Percentiles rank a stretch among this genome's conserved stretches.
Evolutionary conservation across 2,888 invertebrate genomes (phyloP).

Genomic region (Drosophila lacicola): DNA sequence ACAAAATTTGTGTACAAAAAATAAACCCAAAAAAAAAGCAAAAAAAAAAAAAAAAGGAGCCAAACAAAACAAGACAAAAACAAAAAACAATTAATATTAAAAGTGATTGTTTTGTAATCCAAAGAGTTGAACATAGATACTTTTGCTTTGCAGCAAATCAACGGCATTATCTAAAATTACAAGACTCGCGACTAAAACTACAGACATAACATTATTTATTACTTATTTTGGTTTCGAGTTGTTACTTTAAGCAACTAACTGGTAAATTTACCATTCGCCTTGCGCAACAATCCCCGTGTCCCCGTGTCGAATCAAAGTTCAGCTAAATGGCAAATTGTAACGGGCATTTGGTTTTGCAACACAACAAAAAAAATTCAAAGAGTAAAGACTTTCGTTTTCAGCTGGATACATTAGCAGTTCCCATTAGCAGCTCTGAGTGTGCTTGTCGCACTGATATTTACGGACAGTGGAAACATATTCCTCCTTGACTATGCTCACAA

Average conservation of each 20-base stretch:
- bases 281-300: slow-evolving; percentile 6
- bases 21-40: not conserved
- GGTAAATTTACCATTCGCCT: slow-evolving; percentile 16
- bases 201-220: slow-evolving; percentile 7
- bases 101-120: not conserved
- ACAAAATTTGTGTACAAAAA: not conserved
- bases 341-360: slow-evolving; percentile 9
- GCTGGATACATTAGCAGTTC: slow-evolving; percentile 32
- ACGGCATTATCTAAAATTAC: slow-evolving; percentile 1
- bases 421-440: slow-evolving; percentile 21
- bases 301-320: slow-evolving; percentile 19
- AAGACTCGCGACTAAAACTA: slow-evolving; percentile 1
- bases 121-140: slow-evolving; percentile 2
- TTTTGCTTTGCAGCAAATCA: not conserved
- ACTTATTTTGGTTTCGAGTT: not conserved
- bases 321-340: slow-evolving; percentile 7
- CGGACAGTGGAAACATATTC: slow-evolving; percentile 1
- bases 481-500: slow-evolving; percentile 1
- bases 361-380: not conserved
- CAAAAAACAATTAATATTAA: slow-evolving; percentile 1
- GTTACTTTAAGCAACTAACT: not conserved
- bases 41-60: slow-evolving; percentile 2
- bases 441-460: not conserved
- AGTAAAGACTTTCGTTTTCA: slow-evolving; percentile 49
- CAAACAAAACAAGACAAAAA: slow-evolving; percentile 1